Percentiles rank a stretch among this genome's conserved stretches.
Conservation (phyloP, 2,888 invertebrate species). For the Pandemis corylana region DNA sequence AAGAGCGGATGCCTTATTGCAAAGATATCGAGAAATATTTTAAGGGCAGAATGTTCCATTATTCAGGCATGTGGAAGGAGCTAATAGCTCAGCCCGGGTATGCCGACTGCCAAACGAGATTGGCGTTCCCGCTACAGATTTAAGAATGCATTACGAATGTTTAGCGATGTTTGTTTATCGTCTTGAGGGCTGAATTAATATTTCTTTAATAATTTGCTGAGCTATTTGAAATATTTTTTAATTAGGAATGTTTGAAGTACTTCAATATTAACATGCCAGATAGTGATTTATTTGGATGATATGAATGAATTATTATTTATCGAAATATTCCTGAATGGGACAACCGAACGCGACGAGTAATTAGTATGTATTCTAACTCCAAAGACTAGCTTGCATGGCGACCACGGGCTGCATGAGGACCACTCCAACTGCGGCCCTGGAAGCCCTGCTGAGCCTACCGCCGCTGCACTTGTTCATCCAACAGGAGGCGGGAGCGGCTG, state of each 20-base stretch:
- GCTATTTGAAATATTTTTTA: slow-evolving; percentile 25
- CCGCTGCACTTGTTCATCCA: too few species aligned
- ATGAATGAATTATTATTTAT: too few species aligned
- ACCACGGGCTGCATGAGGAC: too few species aligned
- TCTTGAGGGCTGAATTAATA: slow-evolving; percentile 11
- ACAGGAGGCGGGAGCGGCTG: too few species aligned
- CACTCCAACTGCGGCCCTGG: too few species aligned
- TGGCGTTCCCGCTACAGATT: slow-evolving; percentile 56
- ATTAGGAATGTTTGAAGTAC: slow-evolving; percentile 2
- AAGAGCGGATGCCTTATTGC: slow-evolving; percentile 55
- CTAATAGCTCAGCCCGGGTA: slow-evolving; percentile 57
- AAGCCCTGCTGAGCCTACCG: too few species aligned
- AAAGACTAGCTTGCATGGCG: too few species aligned
- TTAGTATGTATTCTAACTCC: too few species aligned
- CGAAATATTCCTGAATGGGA: too few species aligned
- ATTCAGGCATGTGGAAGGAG: slow-evolving; percentile 63
- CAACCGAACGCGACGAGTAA: too few species aligned
- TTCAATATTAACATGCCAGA: background rate
- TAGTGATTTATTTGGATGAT: background rate
- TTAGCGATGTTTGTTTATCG: slow-evolving; percentile 43
- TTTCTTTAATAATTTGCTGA: slow-evolving; percentile 19
- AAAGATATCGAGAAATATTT: slow-evolving; percentile 66
- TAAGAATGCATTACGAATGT: slow-evolving; percentile 57
- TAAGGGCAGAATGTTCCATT: slow-evolving; percentile 72
- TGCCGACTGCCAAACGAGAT: slow-evolving; percentile 59